Conservation (phyloP, 2,113 vertebrate genomes). For the Dascyllus trimaculatus region DNA sequence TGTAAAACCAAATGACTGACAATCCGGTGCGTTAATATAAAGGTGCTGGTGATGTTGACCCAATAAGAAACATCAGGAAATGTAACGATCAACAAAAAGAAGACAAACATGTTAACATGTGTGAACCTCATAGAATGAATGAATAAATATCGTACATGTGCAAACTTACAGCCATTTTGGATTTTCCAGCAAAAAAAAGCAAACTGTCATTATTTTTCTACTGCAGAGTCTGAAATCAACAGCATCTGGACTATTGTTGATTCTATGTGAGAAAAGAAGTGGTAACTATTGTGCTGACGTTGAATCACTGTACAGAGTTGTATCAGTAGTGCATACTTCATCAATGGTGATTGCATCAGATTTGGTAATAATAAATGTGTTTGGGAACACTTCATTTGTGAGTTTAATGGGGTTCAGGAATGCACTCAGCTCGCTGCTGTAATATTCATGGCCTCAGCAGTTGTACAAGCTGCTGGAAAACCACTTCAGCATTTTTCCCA, state of each 20-base stretch:
- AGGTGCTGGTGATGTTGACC: constrained; percentile 20
- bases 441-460: constrained; percentile 44
- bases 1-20: neutral
- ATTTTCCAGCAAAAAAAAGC: constrained; percentile 22
- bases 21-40: constrained; percentile 5
- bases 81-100: constrained; percentile 16
- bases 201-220: constrained; percentile 30
- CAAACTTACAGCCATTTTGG: neutral
- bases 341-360: constrained; percentile 40
- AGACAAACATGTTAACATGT: neutral
- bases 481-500: constrained; percentile 13
- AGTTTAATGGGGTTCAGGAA: constrained; percentile 42
- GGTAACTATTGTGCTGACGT: constrained; percentile 36
- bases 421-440: constrained; percentile 39
- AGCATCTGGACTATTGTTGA: neutral
- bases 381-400: constrained; percentile 53
- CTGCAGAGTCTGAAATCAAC: constrained; percentile 13
- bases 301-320: constrained; percentile 56
- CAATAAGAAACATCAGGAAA: constrained; percentile 42
- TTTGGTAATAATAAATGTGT: constrained; percentile 65
- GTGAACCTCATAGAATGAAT: constrained; percentile 12
- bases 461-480: constrained; percentile 38
- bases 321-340: constrained; percentile 54
- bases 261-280: constrained; percentile 40
- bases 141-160: neutral